These are phyloP conservation scores for Haliclona indistincta DNA, from an alignment of 37 sponge, comb jelly and placozoan genomes.

Conservation along the genomic window DNA sequence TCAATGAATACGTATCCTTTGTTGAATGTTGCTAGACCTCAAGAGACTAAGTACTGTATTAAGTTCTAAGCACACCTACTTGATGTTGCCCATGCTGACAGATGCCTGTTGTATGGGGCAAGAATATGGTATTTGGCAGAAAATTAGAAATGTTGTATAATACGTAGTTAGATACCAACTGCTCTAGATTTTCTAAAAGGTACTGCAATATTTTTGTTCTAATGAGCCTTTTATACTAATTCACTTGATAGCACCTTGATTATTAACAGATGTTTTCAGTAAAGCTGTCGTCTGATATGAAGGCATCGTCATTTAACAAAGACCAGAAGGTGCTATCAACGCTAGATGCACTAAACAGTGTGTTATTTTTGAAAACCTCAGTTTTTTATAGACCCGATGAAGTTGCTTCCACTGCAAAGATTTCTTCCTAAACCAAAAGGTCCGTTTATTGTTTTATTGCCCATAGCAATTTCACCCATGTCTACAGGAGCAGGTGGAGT, in stretches of 20 bases:
- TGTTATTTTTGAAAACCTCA: slow-evolving; percentile 9
- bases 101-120: no score
- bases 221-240: not conserved
- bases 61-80: no score
- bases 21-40: no score
- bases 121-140: no score
- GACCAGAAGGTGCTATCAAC: slow-evolving; percentile 72
- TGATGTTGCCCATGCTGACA: no score
- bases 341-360: not conserved
- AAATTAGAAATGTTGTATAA: no score
- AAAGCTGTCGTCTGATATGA: slow-evolving; percentile 82
- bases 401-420: slow-evolving; percentile 84
- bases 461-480: not conserved
- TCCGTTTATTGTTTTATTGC: not conserved
- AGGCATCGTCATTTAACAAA: slow-evolving; percentile 76
- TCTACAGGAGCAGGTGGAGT: slow-evolving; percentile 5
- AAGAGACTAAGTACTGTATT: no score
- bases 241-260: slow-evolving; percentile 31
- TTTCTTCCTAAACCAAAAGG: slow-evolving; percentile 84
- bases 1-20: slow-evolving; percentile 91
- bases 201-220: not conserved
- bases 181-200: no score
- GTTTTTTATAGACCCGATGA: slow-evolving; percentile 93
- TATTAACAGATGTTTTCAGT: slow-evolving; percentile 79
- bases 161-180: no score